Evolutionary conservation across 2,113 vertebrate genomes (phyloP).

Genomic region (Eulacestoma nigropectus): DNA sequence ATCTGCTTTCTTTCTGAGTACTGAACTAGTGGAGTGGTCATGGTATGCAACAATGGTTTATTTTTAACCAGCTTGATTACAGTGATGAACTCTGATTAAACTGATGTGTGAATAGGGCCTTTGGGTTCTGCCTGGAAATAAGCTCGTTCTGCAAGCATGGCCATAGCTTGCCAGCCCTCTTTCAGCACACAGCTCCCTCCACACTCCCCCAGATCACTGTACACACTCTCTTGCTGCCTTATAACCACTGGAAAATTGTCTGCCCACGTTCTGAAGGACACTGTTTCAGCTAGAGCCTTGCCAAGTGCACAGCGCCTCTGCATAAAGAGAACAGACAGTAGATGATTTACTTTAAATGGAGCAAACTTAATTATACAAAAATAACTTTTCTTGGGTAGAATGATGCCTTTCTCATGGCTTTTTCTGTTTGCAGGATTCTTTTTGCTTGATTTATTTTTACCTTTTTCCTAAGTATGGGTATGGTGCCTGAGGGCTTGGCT

Average conservation of each 20-base stretch:
- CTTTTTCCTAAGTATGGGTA: not conserved
- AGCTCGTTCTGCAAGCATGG: not conserved
- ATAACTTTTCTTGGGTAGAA: not conserved
- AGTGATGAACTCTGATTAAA: not conserved
- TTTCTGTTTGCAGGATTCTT: not conserved
- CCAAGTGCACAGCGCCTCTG: not conserved
- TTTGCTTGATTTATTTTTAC: not conserved
- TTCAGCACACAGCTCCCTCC: not conserved
- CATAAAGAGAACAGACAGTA: constrained; percentile 3
- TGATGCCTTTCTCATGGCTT: not conserved
- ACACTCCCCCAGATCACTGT: not conserved
- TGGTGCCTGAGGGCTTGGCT: not conserved
- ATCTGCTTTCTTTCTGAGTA: not conserved
- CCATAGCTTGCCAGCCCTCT: not conserved
- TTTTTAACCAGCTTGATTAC: not conserved
- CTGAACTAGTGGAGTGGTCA: accelerated
- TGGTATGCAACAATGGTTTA: not conserved
- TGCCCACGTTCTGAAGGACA: not conserved
- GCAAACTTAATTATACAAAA: not conserved
- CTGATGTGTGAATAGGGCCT: not conserved
- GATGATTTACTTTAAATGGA: constrained; percentile 10
- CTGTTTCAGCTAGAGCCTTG: not conserved
- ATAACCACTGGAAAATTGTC: not conserved
- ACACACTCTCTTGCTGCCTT: not conserved
- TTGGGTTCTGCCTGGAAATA: not conserved